Percentiles rank a stretch among this genome's conserved stretches.
Evolutionary conservation across 2,113 vertebrate species (phyloP).

Genomic region (Pyxicephalus adspersus): DNA sequence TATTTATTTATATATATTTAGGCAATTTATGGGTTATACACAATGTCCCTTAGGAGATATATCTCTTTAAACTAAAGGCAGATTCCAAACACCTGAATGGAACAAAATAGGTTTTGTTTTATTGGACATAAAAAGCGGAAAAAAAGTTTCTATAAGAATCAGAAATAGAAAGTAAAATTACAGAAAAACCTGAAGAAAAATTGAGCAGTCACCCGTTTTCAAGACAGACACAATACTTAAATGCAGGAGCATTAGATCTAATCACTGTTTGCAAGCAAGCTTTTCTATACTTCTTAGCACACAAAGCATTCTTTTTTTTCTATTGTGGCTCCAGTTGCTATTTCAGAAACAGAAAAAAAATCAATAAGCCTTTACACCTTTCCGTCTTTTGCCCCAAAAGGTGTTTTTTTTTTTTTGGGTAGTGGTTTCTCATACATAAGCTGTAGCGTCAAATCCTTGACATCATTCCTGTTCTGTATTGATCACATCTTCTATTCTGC

Average conservation of each 20-base stretch:
- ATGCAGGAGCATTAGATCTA: constrained; percentile 90
- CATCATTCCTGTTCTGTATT: constrained; percentile 94
- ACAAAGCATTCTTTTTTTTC: constrained; percentile 92
- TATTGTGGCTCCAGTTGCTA: constrained; percentile 91
- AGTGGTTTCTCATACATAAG: constrained; percentile 97
- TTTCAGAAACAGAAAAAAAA: constrained; percentile 88
- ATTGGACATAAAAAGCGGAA: neutral
- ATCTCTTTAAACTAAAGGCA: too few relatives aligned
- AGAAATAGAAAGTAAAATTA: constrained; percentile 63
- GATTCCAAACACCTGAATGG: constrained; percentile 9
- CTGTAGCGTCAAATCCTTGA: constrained; percentile 96
- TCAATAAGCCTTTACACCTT: constrained; percentile 95
- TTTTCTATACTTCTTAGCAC: constrained; percentile 96
- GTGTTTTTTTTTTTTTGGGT: constrained; percentile 74
- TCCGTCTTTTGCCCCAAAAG: constrained; percentile 89
- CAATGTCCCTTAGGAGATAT: too few relatives aligned
- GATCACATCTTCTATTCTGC: constrained; percentile 90
- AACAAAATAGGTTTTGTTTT: constrained; percentile 54
- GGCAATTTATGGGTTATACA: too few relatives aligned
- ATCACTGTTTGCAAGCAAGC: constrained; percentile 86
- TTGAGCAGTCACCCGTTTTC: constrained; percentile 68
- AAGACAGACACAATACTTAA: constrained; percentile 71
- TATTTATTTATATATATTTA: too few relatives aligned
- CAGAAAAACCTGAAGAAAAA: constrained; percentile 68
- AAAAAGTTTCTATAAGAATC: constrained; percentile 15